Conservation (phyloP, 2,113 vertebrate genomes). For the Ancistrus triradiatus region DNA sequence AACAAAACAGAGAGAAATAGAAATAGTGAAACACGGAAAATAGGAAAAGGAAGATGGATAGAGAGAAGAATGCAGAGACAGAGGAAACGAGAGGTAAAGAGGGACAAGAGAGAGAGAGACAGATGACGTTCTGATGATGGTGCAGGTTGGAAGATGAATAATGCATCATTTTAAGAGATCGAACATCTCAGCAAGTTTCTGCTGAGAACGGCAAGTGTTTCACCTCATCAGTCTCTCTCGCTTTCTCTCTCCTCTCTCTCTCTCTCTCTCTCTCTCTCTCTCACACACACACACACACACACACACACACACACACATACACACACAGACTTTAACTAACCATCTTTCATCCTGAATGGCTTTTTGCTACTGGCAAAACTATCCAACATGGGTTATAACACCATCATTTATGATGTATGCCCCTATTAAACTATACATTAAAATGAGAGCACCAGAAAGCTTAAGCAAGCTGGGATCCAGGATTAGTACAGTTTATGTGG, state of each 20-base stretch:
- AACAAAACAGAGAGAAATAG: too few species aligned
- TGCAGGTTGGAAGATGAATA: conserved; percentile 40
- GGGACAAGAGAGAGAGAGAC: not conserved
- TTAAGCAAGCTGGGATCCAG: too few species aligned
- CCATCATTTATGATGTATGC: too few species aligned
- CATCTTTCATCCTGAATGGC: not conserved
- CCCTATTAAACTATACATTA: too few species aligned
- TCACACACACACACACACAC: conserved; percentile 1
- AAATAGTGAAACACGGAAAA: not conserved
- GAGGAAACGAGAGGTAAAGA: too few species aligned
- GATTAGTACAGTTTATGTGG: too few species aligned
- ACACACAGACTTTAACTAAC: conserved; percentile 1
- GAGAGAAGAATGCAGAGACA: not conserved
- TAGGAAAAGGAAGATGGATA: not conserved
- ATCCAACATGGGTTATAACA: not conserved
- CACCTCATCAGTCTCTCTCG: conserved; percentile 6
- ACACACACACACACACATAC: not conserved
- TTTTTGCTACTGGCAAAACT: not conserved
- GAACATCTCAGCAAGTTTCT: conserved; percentile 28
- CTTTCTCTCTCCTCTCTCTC: too few species aligned
- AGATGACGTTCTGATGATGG: conserved; percentile 29
- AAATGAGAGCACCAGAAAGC: too few species aligned
- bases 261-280: not conserved
- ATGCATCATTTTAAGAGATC: conserved; percentile 40
- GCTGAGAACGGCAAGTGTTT: conserved; percentile 30